Conservation (phyloP, 1,140 invertebrate species). For the Patella vulgata region DNA sequence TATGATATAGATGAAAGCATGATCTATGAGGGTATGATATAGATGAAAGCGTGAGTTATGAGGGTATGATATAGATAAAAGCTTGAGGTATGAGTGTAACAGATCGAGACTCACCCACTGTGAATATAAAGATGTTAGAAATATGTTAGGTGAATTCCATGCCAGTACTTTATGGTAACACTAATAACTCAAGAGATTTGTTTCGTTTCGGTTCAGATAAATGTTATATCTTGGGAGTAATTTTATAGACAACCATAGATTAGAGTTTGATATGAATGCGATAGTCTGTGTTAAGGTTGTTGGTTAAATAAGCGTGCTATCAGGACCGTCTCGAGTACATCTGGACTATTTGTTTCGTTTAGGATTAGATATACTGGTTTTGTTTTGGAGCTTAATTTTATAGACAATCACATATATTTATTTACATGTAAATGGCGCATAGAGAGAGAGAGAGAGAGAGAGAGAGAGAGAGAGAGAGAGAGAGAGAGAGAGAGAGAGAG, state of each 20-base stretch:
- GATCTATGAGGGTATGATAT: too few relatives aligned
- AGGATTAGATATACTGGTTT: neutral
- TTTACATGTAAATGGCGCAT: neutral
- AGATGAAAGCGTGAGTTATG: too few relatives aligned
- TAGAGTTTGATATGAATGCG: neutral
- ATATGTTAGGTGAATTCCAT: too few relatives aligned
- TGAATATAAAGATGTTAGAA: conserved; percentile 8
- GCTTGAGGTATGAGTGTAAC: too few relatives aligned
- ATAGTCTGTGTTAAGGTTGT: too few relatives aligned
- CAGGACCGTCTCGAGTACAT: neutral
- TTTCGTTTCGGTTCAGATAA: too few relatives aligned
- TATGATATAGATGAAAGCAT: too few relatives aligned
- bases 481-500: neutral
- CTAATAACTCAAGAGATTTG: too few relatives aligned
- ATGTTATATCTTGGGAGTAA: neutral
- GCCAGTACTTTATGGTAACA: too few relatives aligned
- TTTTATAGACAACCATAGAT: neutral
- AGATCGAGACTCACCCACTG: too few relatives aligned
- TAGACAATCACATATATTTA: neutral
- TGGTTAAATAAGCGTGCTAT: neutral
- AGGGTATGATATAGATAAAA: too few relatives aligned
- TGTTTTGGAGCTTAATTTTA: neutral
- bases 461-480: neutral
- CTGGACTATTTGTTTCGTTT: neutral
- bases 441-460: neutral